Evolutionary conservation across 30 jellyfish, hydroid and myxozoan species (phyloP), one percentile per base, ranked within the genome.

Genomic region (Aurelia coerulea): DNA sequence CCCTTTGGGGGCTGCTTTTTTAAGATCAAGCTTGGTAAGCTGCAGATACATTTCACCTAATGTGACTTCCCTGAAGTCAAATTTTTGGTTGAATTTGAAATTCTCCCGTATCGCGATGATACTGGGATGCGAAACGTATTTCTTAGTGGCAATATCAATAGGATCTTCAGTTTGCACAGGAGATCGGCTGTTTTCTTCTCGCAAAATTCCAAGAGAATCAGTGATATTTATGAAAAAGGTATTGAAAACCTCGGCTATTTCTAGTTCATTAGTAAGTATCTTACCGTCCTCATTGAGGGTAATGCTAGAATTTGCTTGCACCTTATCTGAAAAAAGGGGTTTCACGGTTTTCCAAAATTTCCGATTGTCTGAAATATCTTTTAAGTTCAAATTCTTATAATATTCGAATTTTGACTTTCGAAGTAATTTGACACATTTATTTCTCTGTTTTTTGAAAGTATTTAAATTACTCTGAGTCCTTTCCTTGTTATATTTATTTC

Each of bases 331-430:
- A 79, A 79, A 79, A 18, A 79, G 51, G 13, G 89, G 89, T 46
- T 79, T 63, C 8, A 79, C 89, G 9, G 89, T 62, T 79, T 58
- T 79, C 89, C 89, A 79, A 49, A 79, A 79, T 33, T 62, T 79
- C 42, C 32, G 34, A 41, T 79, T 79, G 39, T 62, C 79, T 64
- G 89, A 42, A 33, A 79, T n/a, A 23, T 62, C 62, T 58, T 34
- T 59, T 35, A 42, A 54, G 41, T 78, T 73, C 29, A 62, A 67
- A 19, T 37, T 63, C 13, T 31, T 41, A 64, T 62, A 79, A 59
- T 63, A 79, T 6, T 62, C 64, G 39, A 59, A 19, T 62, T 76
- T 76, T n/a, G 87, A 63, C 49, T 76, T 23, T 76, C 87, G 74
- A 8, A 76, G n/a, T 13, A 51, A 16, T 37, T 76, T 76, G 33